These are phyloP conservation scores for Potamarius usumacintae DNA, from an alignment of 2,113 vertebrate genomes.

Conservation along the genomic window DNA sequence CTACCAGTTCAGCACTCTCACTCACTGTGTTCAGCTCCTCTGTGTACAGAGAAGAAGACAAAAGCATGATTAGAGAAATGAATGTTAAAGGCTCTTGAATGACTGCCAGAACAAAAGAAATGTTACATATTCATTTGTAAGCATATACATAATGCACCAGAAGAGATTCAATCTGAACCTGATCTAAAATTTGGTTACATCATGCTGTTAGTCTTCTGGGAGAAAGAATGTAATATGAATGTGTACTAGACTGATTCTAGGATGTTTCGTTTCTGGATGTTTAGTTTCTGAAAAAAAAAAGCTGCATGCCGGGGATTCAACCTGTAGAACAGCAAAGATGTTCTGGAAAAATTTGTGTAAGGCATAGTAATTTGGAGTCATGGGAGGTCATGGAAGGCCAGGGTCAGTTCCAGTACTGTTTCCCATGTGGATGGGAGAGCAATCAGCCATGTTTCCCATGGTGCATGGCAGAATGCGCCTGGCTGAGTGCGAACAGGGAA, in stretches of 20 bases:
- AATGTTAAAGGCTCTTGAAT: background rate
- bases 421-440: constrained; percentile 16
- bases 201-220: background rate
- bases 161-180: background rate
- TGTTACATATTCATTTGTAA: background rate
- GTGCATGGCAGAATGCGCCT: background rate
- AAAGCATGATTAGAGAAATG: background rate
- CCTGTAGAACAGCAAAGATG: background rate
- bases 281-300: background rate
- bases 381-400: constrained; percentile 18
- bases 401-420: constrained; percentile 10
- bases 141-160: background rate
- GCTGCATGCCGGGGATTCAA: background rate
- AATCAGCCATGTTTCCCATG: constrained; percentile 1
- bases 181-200: background rate
- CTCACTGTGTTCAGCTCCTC: constrained; percentile 78
- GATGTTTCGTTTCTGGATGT: background rate
- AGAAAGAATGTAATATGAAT: background rate
- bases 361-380: constrained; percentile 1
- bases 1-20: constrained; percentile 78
- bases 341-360: constrained; percentile 27
- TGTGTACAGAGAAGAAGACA: constrained; percentile 58
- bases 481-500: constrained; percentile 1
- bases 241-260: background rate
- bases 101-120: background rate